Conservation (phyloP, 2,888 invertebrate species). For the Drosophila siamana region DNA sequence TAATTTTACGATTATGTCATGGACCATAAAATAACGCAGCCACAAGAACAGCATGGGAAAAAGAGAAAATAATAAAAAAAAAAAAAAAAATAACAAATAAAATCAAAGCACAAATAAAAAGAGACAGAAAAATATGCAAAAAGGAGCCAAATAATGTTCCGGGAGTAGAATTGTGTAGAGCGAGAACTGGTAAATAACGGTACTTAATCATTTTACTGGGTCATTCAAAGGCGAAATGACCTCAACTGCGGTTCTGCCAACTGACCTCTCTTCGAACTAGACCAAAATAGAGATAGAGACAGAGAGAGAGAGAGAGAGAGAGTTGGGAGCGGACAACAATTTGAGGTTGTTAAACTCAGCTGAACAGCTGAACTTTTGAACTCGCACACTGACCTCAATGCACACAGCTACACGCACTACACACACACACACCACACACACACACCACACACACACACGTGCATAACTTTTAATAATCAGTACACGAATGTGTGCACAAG, state of each 20-base stretch:
- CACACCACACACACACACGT: neutral
- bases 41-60: constrained; percentile 6
- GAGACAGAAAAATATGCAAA: constrained; percentile 4
- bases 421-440: constrained; percentile 4
- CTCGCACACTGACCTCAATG: constrained; percentile 74
- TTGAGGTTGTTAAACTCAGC: constrained; percentile 62
- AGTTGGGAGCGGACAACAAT: constrained; percentile 8
- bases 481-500: neutral
- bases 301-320: no score
- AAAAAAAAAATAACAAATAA: constrained; percentile 19
- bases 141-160: neutral
- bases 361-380: constrained; percentile 71
- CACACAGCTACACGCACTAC: constrained; percentile 16
- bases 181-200: constrained; percentile 61
- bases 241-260: constrained; percentile 36
- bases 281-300: neutral
- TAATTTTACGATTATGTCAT: constrained; percentile 56
- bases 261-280: constrained; percentile 41
- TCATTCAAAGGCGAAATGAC: constrained; percentile 52
- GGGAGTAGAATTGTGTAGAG: constrained; percentile 6
- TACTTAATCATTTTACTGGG: constrained; percentile 74
- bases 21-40: constrained; percentile 39
- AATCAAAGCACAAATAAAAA: constrained; percentile 4
- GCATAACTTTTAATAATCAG: neutral
- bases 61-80: constrained; percentile 30